Percentiles rank a stretch among this genome's conserved stretches.
These are phyloP conservation scores for Lagopus leucura DNA, from an alignment of 2,113 vertebrate genomes.

Conservation along the genomic window DNA sequence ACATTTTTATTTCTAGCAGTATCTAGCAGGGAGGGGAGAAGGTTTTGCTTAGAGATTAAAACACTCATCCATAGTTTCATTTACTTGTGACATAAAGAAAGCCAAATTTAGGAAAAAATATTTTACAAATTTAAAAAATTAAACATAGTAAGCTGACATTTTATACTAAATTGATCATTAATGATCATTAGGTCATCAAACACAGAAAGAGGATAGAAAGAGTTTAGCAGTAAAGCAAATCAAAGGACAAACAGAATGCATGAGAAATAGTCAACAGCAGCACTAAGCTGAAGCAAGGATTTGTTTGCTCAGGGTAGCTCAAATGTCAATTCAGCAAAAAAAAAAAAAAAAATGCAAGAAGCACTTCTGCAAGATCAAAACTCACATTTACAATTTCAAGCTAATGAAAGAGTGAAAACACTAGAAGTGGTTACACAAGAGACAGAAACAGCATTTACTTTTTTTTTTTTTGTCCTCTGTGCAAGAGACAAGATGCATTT, in stretches of 20 bases:
- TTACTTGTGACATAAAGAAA: background rate
- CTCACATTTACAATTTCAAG: conserved; percentile 16
- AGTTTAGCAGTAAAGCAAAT: background rate
- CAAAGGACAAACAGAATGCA: background rate
- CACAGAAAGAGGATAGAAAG: background rate
- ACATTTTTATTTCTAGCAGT: background rate
- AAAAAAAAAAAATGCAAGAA: background rate
- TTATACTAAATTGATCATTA: background rate
- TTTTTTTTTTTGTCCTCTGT: background rate
- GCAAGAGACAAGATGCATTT: background rate
- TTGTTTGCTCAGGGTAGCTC: background rate
- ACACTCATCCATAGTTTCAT: background rate
- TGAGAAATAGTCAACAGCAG: background rate
- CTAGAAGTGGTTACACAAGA: background rate
- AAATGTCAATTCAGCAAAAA: background rate
- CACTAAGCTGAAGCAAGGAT: background rate
- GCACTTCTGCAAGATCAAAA: background rate
- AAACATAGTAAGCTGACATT: background rate
- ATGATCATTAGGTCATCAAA: background rate
- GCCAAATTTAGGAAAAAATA: background rate
- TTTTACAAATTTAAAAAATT: background rate
- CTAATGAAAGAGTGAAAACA: background rate
- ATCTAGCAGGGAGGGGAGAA: background rate
- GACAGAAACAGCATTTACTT: background rate
- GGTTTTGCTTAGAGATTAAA: background rate